A percentile compares a stretch with the other conserved stretches of the same genome.
Evolutionary conservation across 2,888 invertebrate species (phyloP).

Genomic region (Phortica okadai): DNA sequence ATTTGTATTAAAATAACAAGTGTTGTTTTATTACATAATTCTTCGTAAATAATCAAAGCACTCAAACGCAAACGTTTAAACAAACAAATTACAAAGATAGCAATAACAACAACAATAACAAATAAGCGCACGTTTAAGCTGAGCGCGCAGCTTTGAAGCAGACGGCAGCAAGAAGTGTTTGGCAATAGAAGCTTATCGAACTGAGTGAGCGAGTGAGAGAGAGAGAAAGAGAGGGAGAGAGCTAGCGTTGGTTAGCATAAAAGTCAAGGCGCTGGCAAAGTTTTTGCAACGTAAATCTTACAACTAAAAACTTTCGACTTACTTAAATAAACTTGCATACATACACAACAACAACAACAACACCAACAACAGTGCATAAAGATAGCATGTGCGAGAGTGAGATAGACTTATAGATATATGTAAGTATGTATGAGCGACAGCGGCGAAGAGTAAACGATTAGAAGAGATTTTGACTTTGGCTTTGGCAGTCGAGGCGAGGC

Average conservation of each 20-base stretch:
- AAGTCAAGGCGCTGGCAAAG: conserved; percentile 69
- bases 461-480: conserved; percentile 38
- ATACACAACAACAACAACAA: neutral
- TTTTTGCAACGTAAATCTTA: conserved; percentile 69
- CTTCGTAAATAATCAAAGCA: neutral
- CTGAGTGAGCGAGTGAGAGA: neutral
- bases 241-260: conserved; percentile 39
- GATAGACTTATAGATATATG: conserved; percentile 32
- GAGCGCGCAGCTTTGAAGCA: neutral
- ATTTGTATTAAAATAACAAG: conserved; percentile 39
- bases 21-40: conserved; percentile 12
- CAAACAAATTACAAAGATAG: conserved; percentile 63
- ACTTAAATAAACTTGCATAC: conserved; percentile 66
- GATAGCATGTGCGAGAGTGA: neutral
- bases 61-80: conserved; percentile 36
- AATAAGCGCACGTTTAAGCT: conserved; percentile 32
- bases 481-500: too few relatives aligned
- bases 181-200: neutral
- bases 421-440: conserved; percentile 18
- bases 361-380: too few relatives aligned
- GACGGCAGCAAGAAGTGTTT: neutral
- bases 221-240: conserved; percentile 22
- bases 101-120: conserved; percentile 44
- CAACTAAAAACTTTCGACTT: conserved; percentile 67
- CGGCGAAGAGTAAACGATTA: conserved; percentile 23